Conservation (phyloP, 2,888 invertebrate genomes). For the Mythimna lalbum region DNA sequence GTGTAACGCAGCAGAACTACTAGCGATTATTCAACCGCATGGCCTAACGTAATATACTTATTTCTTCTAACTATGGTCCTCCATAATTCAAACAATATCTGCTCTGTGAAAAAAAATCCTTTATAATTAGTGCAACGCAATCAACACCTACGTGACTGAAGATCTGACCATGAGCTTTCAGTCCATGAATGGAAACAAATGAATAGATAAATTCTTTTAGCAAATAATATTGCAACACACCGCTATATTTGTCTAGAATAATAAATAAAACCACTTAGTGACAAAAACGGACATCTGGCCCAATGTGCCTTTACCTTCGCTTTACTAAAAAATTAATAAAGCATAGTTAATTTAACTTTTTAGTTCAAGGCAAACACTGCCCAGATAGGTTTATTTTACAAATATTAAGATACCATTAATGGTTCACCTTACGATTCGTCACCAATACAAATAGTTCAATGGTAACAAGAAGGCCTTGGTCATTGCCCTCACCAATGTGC, state of each 20-base stretch:
- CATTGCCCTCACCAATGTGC: slow-evolving; percentile 59
- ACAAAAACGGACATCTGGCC: slow-evolving; percentile 47
- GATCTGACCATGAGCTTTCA: slow-evolving; percentile 45
- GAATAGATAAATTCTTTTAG: slow-evolving; percentile 11
- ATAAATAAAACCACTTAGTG: slow-evolving; percentile 41
- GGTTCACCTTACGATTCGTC: slow-evolving; percentile 64
- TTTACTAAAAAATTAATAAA: slow-evolving; percentile 49
- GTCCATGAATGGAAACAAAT: slow-evolving; percentile 38
- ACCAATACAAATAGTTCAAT: slow-evolving; percentile 61
- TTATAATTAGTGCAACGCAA: slow-evolving; percentile 33
- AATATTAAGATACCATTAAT: slow-evolving; percentile 61
- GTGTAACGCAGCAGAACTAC: neutral
- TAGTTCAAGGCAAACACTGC: slow-evolving; percentile 60
- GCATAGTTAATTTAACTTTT: slow-evolving; percentile 50
- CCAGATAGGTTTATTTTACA: slow-evolving; percentile 42
- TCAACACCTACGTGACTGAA: slow-evolving; percentile 46
- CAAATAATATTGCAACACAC: slow-evolving; percentile 50
- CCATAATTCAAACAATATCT: slow-evolving; percentile 23
- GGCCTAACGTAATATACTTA: slow-evolving; percentile 8
- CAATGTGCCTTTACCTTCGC: slow-evolving; percentile 48
- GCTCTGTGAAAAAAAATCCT: slow-evolving; percentile 5
- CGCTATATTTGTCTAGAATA: slow-evolving; percentile 34
- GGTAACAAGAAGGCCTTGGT: slow-evolving; percentile 63
- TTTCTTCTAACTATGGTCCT: too few species aligned
- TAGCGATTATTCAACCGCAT: slow-evolving; percentile 4